phyloP scores from a whole-genome alignment of 2,113 vertebrate genomes.

The Proterorhinus semilunaris region DNA sequence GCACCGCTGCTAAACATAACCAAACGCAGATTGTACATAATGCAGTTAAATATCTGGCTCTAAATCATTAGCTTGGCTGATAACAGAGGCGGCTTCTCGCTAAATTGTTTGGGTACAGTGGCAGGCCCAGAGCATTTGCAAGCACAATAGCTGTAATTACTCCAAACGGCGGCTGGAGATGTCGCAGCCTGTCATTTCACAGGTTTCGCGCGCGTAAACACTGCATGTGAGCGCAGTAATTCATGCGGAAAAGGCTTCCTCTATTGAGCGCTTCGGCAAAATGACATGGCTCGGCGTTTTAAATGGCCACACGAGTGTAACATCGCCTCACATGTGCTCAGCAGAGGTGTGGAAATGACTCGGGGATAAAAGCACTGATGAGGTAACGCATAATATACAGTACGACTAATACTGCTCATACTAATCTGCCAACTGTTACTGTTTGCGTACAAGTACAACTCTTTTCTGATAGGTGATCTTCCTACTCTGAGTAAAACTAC shows the following conservation, averaged over 20 bases:
- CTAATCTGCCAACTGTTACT: no score
- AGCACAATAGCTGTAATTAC: slow-evolving; percentile 47
- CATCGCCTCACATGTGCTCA: no score
- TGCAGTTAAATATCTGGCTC: slow-evolving; percentile 33
- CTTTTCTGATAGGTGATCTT: no score
- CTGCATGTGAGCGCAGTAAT: slow-evolving; percentile 20
- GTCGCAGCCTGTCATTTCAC: slow-evolving; percentile 43
- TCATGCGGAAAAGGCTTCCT: slow-evolving; percentile 40
- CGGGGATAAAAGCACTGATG: no score
- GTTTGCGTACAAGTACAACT: no score
- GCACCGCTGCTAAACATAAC: slow-evolving; percentile 21
- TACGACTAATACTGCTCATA: no score
- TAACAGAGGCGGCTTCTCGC: slow-evolving; percentile 22
- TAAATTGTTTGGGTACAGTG: slow-evolving; percentile 10
- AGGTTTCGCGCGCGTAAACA: slow-evolving; percentile 39
- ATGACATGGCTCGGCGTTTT: slow-evolving; percentile 57
- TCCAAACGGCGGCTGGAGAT: slow-evolving; percentile 24
- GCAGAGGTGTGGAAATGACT: no score
- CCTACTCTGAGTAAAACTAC: no score
- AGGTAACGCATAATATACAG: no score
- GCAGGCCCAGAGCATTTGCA: slow-evolving; percentile 30
- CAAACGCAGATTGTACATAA: slow-evolving; percentile 43
- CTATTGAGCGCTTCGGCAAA: slow-evolving; percentile 45
- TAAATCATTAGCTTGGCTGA: slow-evolving; percentile 52
- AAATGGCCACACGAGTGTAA: slow-evolving; percentile 7